Evolutionary conservation across 1,140 invertebrate genomes (phyloP).

Genomic region (Metaphire vulgaris): DNA sequence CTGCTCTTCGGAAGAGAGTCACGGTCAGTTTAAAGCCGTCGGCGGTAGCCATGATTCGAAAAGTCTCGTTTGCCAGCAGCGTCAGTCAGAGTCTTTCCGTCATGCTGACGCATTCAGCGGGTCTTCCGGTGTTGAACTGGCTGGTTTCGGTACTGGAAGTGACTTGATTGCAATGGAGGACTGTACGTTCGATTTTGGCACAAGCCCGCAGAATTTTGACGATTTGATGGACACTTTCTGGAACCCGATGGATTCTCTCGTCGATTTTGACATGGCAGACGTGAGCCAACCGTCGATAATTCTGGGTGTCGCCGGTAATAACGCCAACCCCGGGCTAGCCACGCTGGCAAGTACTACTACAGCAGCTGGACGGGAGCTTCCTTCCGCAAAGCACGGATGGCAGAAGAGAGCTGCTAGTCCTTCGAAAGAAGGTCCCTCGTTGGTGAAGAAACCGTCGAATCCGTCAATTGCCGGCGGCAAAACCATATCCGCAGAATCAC

Average conservation of each 20-base stretch:
- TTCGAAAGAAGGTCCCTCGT: not conserved
- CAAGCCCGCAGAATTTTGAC: constrained; percentile 29
- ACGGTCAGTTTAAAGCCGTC: too few species aligned
- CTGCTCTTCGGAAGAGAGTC: too few species aligned
- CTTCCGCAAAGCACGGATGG: not conserved
- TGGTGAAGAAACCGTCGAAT: not conserved
- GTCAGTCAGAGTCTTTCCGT: too few species aligned
- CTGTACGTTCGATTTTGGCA: constrained; percentile 29
- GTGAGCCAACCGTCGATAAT: not conserved
- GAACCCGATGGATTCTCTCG: constrained; percentile 8
- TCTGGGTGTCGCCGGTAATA: not conserved
- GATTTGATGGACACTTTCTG: constrained; percentile 24
- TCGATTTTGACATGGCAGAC: not conserved
- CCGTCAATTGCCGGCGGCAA: not conserved
- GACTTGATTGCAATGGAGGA: too few species aligned
- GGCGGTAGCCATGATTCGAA: too few species aligned
- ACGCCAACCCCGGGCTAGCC: not conserved
- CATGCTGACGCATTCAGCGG: too few species aligned
- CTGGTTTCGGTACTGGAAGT: too few species aligned
- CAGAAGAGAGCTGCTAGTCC: not conserved
- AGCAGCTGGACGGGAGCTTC: not conserved
- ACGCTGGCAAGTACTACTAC: too few species aligned
- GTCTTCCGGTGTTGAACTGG: too few species aligned
- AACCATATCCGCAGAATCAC: not conserved
- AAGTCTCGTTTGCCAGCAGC: too few species aligned